These are phyloP conservation scores for Eilema griseolum DNA, from an alignment of 2,888 invertebrate species.

Conservation along the genomic window DNA sequence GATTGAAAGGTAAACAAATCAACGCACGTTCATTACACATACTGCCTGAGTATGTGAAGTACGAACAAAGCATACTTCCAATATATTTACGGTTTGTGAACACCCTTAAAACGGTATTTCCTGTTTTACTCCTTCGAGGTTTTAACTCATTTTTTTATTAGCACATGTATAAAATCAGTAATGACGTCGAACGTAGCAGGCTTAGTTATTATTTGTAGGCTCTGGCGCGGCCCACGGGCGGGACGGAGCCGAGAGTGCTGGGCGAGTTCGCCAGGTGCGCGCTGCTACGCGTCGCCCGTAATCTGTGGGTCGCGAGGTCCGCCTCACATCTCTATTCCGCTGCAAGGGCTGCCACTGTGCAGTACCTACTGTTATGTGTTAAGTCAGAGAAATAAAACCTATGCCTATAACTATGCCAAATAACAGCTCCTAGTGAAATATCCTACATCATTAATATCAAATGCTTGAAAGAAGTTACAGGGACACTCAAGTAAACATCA, in stretches of 20 bases:
- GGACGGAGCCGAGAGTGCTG: background rate
- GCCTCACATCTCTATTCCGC: constrained; percentile 3
- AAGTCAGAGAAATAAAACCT: too few species aligned
- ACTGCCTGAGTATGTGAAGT: background rate
- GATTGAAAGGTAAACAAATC: too few species aligned
- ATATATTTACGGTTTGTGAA: background rate
- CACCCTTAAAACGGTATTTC: background rate
- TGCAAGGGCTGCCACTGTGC: background rate
- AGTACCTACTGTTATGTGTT: background rate
- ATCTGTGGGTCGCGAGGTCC: constrained; percentile 4
- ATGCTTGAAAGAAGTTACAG: background rate
- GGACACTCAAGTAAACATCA: background rate
- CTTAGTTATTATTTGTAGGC: background rate
- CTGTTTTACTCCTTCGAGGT: background rate
- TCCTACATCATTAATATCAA: background rate
- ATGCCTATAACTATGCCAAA: too few species aligned
- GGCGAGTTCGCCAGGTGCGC: background rate
- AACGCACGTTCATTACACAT: background rate
- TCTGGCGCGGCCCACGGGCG: background rate
- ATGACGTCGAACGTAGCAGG: background rate
- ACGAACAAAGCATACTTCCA: background rate
- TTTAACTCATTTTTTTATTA: background rate
- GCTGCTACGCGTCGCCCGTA: background rate
- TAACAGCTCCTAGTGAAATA: background rate
- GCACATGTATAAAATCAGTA: background rate